Base-by-base conservation (phyloP, 2,888 invertebrate genomes). In the Rhingia campestris region DNA sequence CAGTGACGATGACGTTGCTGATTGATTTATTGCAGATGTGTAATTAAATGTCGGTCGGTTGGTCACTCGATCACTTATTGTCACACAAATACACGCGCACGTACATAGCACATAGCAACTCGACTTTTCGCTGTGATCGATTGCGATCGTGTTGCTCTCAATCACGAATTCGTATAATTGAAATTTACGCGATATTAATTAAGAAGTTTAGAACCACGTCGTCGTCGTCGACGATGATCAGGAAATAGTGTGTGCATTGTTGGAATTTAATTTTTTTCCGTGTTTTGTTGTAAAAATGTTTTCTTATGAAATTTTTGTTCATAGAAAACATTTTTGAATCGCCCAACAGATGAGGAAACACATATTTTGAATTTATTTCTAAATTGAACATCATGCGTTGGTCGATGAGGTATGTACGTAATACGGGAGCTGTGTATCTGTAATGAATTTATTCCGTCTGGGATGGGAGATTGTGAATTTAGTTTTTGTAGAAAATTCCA, bases 141-240 rank as follows among this genome's bases (percentile, higher is more conserved):
- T 74, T 58, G 69, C 64, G 74, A 80, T 84, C 74, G 84, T 70
- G 79, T 75, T 80, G 69, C 56, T 84, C 84, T 84, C 84, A 70
- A 84, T 84, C 84, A 84, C 79, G 74, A 84, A 80, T 58, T 61
- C 22, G 70, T 84, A 49, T 84, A 84, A 84, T 84, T 84, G 80
- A 84, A 80, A 84, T 84, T 84, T 80, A 84, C 84, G 84, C 84
- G 84, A 84, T 79, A 84, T 84, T 75, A 84, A 84, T 84, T 84
- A 80, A 70, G 74, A 80, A 64, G 84, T 67, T 70, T 54, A 61
- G 39, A 37, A 32, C 45, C 6, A 22, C 35, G 45, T 22, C 35
- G 74, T 33, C 53, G 72, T n/a, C 33, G 30, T 22, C 70, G 12
- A 33, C 14, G 53, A 35, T 10, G 33, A 58, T 30, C 5, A 66